A percentile compares a stretch with the other conserved stretches of the same genome.
Conservation (phyloP, 2,797 vertebrate species). For the Malurus leucopterus region DNA sequence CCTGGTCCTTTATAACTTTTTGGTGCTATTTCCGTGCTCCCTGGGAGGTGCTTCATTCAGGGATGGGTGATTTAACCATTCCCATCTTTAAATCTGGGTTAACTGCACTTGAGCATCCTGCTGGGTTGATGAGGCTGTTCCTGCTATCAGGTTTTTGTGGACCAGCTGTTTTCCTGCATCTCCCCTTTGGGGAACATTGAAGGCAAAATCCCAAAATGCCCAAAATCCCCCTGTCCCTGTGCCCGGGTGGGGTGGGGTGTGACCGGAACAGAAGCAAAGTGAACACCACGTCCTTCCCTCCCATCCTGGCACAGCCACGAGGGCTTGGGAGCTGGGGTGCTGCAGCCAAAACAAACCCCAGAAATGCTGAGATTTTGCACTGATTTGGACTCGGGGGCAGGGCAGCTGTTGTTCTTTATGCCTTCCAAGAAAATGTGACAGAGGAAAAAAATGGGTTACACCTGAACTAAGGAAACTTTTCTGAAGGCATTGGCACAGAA, state of each 20-base stretch:
- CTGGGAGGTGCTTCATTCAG: not conserved
- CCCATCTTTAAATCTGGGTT: not conserved
- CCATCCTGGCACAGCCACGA: rapidly evolving
- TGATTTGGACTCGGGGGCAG: not conserved
- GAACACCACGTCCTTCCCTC: not conserved
- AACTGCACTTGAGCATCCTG: not conserved
- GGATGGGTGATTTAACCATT: not conserved
- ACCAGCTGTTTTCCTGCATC: not conserved
- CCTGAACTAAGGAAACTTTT: not conserved
- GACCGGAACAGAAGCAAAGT: not conserved
- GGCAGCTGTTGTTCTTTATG: not conserved
- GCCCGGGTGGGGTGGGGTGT: not conserved
- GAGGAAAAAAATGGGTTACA: not conserved
- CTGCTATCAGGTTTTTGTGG: not conserved
- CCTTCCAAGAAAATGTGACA: not conserved
- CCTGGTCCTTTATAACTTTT: not conserved
- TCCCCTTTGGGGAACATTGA: not conserved
- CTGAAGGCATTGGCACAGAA: not conserved
- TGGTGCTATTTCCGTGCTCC: not conserved
- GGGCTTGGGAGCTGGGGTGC: not conserved
- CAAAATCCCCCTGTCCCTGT: not conserved
- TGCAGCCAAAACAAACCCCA: not conserved
- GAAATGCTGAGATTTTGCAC: not conserved
- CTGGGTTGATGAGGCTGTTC: not conserved
- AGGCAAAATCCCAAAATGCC: not conserved